Percentiles rank a stretch among this genome's conserved stretches.
Evolutionary conservation across 2,888 invertebrate species (phyloP).

Genomic region (Morpho achilles): DNA sequence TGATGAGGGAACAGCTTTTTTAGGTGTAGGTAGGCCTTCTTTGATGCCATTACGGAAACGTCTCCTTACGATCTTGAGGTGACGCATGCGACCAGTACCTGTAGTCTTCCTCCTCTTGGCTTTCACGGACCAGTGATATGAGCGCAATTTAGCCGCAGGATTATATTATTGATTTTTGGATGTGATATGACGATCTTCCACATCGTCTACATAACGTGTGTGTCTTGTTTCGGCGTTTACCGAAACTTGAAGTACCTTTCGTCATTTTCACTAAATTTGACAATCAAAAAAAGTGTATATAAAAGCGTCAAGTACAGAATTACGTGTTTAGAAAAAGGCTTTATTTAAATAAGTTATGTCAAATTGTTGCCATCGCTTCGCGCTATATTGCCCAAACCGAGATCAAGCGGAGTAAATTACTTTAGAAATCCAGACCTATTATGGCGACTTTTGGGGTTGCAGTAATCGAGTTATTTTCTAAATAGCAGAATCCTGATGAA

Average conservation of each 20-base stretch:
- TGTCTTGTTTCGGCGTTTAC: slow-evolving; percentile 99
- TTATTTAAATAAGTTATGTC: no score
- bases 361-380: no score
- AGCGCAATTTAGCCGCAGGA: slow-evolving; percentile 95
- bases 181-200: slow-evolving; percentile 98
- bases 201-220: slow-evolving; percentile 99
- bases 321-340: no score
- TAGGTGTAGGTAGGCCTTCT: slow-evolving; percentile 84
- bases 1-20: slow-evolving; percentile 81
- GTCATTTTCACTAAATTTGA: no score
- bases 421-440: no score
- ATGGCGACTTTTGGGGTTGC: no score
- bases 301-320: no score
- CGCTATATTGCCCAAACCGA: no score
- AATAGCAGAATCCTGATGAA: no score
- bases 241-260: slow-evolving; percentile 99
- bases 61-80: slow-evolving; percentile 95
- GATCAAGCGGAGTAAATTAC: no score
- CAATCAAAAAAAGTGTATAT: no score
- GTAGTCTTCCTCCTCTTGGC: slow-evolving; percentile 99
- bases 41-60: slow-evolving; percentile 93
- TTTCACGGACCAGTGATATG: slow-evolving; percentile 99
- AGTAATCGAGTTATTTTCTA: no score
- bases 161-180: slow-evolving; percentile 99
- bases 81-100: slow-evolving; percentile 98